Percentiles rank a stretch among this genome's conserved stretches.
phyloP scores from a whole-genome alignment of 2,797 vertebrate species.

The Pangasius krempfi region DNA sequence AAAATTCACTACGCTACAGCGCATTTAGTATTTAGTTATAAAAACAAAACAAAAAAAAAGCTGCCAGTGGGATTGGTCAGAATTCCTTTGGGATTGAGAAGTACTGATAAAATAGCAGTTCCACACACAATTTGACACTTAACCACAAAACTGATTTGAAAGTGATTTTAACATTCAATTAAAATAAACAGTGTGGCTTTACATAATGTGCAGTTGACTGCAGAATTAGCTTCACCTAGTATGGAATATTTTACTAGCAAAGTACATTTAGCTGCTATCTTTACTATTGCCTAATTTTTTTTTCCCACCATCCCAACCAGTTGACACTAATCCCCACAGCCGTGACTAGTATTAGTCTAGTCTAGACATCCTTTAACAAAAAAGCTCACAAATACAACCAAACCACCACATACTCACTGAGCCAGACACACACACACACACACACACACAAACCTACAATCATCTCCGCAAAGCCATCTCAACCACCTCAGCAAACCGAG shows the following conservation, averaged over 20 bases:
- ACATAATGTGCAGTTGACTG: background rate
- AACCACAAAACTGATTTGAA: background rate
- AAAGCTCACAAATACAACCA: background rate
- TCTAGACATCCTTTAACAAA: background rate
- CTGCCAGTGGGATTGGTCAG: background rate
- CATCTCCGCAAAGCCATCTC: conserved; percentile 23
- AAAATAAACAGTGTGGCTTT: too few relatives aligned
- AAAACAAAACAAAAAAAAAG: background rate
- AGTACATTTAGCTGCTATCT: background rate
- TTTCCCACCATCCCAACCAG: background rate
- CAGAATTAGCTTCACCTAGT: background rate
- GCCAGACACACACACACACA: background rate
- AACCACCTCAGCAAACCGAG: background rate
- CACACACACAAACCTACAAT: background rate
- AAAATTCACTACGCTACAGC: background rate
- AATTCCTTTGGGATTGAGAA: background rate
- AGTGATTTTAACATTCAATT: too few relatives aligned
- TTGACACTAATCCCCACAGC: background rate
- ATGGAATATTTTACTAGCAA: background rate
- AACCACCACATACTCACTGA: background rate
- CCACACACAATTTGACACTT: background rate
- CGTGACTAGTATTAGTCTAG: background rate
- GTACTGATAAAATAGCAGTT: background rate
- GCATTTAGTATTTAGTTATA: background rate
- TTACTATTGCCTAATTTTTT: background rate